Percentiles rank a stretch among this genome's conserved stretches.
Conservation (phyloP, 1,140 invertebrate genomes). For the Formica selysi region DNA sequence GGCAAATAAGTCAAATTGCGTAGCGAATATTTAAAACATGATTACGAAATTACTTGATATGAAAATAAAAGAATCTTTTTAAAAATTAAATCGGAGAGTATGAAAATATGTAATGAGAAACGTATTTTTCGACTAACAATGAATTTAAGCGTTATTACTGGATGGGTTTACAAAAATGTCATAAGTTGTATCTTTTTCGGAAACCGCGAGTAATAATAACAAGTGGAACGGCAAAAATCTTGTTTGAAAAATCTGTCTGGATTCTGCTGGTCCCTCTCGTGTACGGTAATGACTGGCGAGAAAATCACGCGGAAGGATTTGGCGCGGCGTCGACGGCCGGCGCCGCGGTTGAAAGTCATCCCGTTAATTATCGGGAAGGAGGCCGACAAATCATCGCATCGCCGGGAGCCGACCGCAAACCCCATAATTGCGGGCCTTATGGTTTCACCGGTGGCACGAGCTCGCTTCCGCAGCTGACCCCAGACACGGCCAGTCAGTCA, state of each 20-base stretch:
- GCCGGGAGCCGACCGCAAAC: constrained; percentile 70
- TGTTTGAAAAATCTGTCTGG: not conserved
- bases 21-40: not conserved
- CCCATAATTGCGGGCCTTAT: constrained; percentile 81
- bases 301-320: constrained; percentile 70
- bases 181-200: not conserved
- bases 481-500: constrained; percentile 4
- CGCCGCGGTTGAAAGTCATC: constrained; percentile 72
- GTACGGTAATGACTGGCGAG: not conserved
- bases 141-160: not conserved
- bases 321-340: not conserved
- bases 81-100: not conserved
- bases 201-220: not conserved
- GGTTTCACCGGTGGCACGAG: constrained; percentile 72
- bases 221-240: not conserved
- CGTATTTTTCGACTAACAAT: not conserved
- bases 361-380: constrained; percentile 68
- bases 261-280: too few relatives aligned
- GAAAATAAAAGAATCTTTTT: constrained; percentile 24
- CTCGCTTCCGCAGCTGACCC: constrained; percentile 80
- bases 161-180: not conserved
- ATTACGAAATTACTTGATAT: not conserved
- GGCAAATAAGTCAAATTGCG: not conserved
- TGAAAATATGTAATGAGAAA: not conserved
- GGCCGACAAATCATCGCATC: constrained; percentile 81